phyloP scores from a whole-genome alignment of 1,140 invertebrate species.

The Drosophila neocordata region DNA sequence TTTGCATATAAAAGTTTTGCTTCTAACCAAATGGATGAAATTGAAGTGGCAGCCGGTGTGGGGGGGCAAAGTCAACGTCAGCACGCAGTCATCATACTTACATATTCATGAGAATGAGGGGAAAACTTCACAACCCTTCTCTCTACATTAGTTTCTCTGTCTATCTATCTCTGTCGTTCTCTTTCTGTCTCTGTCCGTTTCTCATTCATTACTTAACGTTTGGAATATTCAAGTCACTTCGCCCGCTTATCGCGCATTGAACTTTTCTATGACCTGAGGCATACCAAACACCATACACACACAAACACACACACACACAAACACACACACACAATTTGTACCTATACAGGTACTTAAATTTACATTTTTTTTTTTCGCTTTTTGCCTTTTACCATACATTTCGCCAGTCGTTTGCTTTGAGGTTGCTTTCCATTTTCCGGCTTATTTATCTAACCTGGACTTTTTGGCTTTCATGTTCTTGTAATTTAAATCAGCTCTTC shows the following conservation, averaged over 20 bases:
- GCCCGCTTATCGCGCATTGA: slow-evolving; percentile 58
- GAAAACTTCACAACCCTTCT: not conserved
- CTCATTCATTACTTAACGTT: slow-evolving; percentile 15
- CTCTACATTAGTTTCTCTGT: not conserved
- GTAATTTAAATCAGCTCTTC: slow-evolving; percentile 58
- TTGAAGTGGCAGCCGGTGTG: not conserved
- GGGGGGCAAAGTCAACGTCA: slow-evolving; percentile 7
- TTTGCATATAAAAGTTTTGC: slow-evolving; percentile 9
- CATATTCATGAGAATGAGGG: slow-evolving; percentile 4
- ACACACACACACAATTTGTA: slow-evolving; percentile 3
- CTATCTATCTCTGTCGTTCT: not conserved
- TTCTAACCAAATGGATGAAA: slow-evolving; percentile 1
- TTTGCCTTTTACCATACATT: slow-evolving; percentile 16
- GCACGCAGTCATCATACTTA: slow-evolving; percentile 10
- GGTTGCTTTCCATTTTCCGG: slow-evolving; percentile 38
- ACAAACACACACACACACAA: not conserved
- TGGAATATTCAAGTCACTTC: slow-evolving; percentile 38
- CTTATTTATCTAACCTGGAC: slow-evolving; percentile 53
- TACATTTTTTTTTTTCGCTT: slow-evolving; percentile 54
- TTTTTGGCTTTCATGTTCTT: slow-evolving; percentile 53
- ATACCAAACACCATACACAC: slow-evolving; percentile 25
- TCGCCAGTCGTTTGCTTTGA: slow-evolving; percentile 30
- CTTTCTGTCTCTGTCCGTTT: not conserved
- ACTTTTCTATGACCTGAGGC: slow-evolving; percentile 51
- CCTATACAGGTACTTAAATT: slow-evolving; percentile 43